Evolutionary conservation across 2,888 invertebrate genomes (phyloP), one percentile per base, ranked within the genome.

Genomic region (Caenorhabditis plicata): DNA sequence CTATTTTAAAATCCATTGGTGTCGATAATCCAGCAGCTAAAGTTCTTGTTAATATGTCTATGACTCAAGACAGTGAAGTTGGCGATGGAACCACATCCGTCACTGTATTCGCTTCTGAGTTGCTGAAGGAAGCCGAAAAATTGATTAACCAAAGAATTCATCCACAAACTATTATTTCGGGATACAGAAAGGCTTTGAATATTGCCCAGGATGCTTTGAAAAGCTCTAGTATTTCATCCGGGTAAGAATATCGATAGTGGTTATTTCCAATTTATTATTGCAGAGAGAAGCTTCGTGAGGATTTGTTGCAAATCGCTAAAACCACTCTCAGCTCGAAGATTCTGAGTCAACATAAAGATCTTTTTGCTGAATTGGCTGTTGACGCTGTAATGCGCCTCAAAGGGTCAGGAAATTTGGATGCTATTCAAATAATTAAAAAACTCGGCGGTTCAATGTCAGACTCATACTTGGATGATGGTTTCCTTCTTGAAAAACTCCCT

Each of bases 1-100:
- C 98, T 7, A 99, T 99, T 81, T 85, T 98, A 48, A 91, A 93
- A 82, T 88, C 91, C 0, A 87, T 98, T 52, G 96, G 96, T 48
- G 91, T 99, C 17, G 96, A 98, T 82, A 98, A 99, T 83, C 95
- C 98, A 20, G 96, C 98, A 26, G 96, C 96, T 0, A 99, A 98
- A 84, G 91, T 98, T 78, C 86, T 98, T 43, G 94, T 98, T n/a
- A 84, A 98, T 73, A 95, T 98, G 88, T 91, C 96, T 13, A 90
- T 91, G 83, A 93, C 93, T 3, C 98, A 98, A 82, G 98, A 98
- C 84, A 93, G 93, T 81, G 98, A 98, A 86, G 96, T 98, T 55
- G 98, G 98, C 38, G 98, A 99, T 87, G 98, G 98, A 13, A 99
- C 98, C n/a, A 99, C 98, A 33, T 96, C 96, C 0, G 98, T 99